phyloP scores from a whole-genome alignment of 1,140 invertebrate genomes.

The Drosophila aff. region DNA sequence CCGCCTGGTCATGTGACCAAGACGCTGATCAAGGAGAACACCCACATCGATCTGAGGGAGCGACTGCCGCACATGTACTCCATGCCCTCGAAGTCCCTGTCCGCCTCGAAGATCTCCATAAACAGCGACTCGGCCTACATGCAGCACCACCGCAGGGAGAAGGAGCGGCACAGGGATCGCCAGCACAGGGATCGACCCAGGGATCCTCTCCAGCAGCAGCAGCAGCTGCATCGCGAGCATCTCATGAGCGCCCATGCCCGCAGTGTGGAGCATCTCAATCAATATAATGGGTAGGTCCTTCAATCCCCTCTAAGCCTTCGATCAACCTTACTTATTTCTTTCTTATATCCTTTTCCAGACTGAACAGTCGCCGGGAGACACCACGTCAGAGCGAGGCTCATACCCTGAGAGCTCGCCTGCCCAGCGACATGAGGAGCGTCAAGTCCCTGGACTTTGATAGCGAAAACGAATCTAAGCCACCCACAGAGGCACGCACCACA shows the following conservation, averaged over 20 bases:
- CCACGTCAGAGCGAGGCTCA: slow-evolving; percentile 61
- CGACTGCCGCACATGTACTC: slow-evolving; percentile 61
- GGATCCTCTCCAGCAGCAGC: slow-evolving; percentile 73
- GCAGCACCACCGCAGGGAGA: slow-evolving; percentile 72
- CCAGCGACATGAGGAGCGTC: slow-evolving; percentile 87
- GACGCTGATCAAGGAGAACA: slow-evolving; percentile 82
- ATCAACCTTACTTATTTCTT: background rate
- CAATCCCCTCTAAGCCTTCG: background rate
- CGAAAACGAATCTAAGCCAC: slow-evolving; percentile 74
- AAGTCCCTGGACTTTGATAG: slow-evolving; percentile 89
- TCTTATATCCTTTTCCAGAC: slow-evolving; percentile 20
- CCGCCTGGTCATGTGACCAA: slow-evolving; percentile 72
- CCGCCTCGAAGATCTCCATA: slow-evolving; percentile 84
- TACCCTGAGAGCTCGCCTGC: slow-evolving; percentile 72
- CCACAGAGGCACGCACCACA: slow-evolving; percentile 86
- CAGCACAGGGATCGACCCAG: slow-evolving; percentile 53
- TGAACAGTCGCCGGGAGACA: slow-evolving; percentile 68
- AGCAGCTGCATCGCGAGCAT: slow-evolving; percentile 68
- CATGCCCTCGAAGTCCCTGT: slow-evolving; percentile 79
- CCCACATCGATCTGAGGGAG: slow-evolving; percentile 68
- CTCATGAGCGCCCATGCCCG: slow-evolving; percentile 70
- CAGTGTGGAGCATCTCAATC: slow-evolving; percentile 82
- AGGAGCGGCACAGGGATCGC: slow-evolving; percentile 74
- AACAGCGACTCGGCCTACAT: slow-evolving; percentile 80
- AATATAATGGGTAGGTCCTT: slow-evolving; percentile 73